phyloP scores from a whole-genome alignment of 2,888 invertebrate genomes.

The Adineta ricciae region DNA sequence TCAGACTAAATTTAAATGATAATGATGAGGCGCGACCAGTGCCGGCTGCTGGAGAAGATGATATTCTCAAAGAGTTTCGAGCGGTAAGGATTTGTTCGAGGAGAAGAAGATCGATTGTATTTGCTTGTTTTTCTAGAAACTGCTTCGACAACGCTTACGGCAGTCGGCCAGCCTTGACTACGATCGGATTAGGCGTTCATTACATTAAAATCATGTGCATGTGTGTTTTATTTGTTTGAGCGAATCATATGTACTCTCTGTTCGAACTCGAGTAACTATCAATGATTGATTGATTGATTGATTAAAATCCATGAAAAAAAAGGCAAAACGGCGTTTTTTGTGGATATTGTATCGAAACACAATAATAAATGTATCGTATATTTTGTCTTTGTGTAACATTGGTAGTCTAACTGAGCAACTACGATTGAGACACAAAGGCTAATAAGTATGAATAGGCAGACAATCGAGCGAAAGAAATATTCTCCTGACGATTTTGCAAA shows the following conservation, averaged over 20 bases:
- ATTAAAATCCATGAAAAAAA: neutral
- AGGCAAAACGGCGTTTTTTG: neutral
- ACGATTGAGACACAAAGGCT: no score
- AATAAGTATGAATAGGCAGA: no score
- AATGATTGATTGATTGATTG: neutral
- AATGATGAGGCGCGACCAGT: no score
- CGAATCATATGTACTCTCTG: neutral
- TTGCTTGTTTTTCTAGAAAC: neutral
- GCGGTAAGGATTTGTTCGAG: neutral
- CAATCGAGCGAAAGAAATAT: no score
- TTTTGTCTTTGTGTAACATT: no score
- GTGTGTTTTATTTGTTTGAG: neutral
- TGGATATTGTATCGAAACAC: no score
- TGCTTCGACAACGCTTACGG: neutral
- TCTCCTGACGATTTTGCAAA: no score
- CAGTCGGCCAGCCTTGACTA: neutral
- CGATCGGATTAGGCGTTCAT: neutral
- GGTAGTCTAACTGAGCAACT: no score
- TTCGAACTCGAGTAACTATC: neutral
- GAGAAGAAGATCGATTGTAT: neutral
- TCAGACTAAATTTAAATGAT: neutral
- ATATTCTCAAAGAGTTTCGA: neutral
- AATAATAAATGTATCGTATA: no score
- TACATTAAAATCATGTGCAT: neutral
- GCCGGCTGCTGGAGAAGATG: neutral